These are phyloP conservation scores for Drosophila barbarae DNA, from an alignment of 2,888 invertebrate genomes.

Conservation along the genomic window DNA sequence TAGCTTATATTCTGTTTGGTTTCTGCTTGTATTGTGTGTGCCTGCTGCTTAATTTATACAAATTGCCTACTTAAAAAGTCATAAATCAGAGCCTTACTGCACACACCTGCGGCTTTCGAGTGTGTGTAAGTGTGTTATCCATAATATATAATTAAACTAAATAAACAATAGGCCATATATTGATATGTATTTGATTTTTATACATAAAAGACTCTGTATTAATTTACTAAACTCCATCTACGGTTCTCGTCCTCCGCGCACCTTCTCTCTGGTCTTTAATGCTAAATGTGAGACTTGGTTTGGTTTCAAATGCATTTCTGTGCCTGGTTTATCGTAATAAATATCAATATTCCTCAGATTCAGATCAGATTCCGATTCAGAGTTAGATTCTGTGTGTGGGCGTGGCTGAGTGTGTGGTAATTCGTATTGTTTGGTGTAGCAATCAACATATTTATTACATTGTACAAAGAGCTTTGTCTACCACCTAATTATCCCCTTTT, in stretches of 20 bases:
- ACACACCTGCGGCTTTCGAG: conserved; percentile 46
- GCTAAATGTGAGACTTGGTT: conserved; percentile 41
- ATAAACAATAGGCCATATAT: conserved; percentile 78
- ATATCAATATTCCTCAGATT: conserved; percentile 18
- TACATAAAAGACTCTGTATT: conserved; percentile 74
- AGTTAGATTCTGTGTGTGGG: conserved; percentile 36
- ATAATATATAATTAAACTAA: conserved; percentile 65
- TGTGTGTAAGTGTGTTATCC: conserved; percentile 31
- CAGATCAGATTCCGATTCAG: conserved; percentile 2
- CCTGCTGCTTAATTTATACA: conserved; percentile 62
- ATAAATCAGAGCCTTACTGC: conserved; percentile 62
- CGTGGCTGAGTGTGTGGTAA: conserved; percentile 30
- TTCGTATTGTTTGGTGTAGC: conserved; percentile 45
- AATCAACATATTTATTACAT: conserved; percentile 68
- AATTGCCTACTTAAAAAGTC: conserved; percentile 71
- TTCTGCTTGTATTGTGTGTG: conserved; percentile 35
- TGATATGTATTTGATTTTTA: conserved; percentile 79
- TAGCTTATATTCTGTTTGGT: conserved; percentile 24
- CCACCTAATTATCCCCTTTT: conserved; percentile 69
- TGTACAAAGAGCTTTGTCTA: conserved; percentile 62
- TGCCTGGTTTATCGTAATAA: conserved; percentile 48
- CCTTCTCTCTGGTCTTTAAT: conserved; percentile 9
- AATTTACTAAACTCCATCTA: conserved; percentile 53
- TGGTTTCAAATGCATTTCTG: conserved; percentile 60
- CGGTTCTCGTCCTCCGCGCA: conserved; percentile 23